A percentile compares a stretch with the other conserved stretches of the same genome.
These are phyloP conservation scores for Dendrolimus houi DNA, from an alignment of 2,888 invertebrate species.

Conservation along the genomic window DNA sequence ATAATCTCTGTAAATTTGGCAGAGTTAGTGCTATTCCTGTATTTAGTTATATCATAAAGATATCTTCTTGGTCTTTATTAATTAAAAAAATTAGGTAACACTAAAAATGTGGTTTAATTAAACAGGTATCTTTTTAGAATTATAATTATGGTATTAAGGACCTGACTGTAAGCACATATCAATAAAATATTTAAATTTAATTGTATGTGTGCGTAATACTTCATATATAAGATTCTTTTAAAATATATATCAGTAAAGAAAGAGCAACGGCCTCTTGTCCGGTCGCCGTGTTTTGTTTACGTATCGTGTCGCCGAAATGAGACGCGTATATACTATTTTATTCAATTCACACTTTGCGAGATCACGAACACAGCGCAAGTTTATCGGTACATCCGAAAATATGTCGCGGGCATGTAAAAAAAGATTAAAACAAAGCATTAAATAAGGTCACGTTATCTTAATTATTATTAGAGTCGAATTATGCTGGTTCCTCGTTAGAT, in stretches of 20 bases:
- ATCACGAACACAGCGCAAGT: conserved; percentile 7
- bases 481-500: conserved; percentile 45
- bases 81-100: too few species aligned
- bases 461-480: conserved; percentile 27
- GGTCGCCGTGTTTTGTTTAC: conserved; percentile 54
- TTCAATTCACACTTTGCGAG: conserved; percentile 18
- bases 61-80: too few species aligned
- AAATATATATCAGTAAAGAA: conserved; percentile 31
- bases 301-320: conserved; percentile 43
- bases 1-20: too few species aligned
- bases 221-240: conserved; percentile 7
- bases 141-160: too few species aligned
- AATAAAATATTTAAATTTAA: neutral
- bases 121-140: too few species aligned
- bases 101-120: too few species aligned
- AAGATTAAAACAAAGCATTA: conserved; percentile 14
- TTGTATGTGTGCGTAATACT: neutral
- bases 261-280: conserved; percentile 61
- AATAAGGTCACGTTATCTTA: conserved; percentile 31
- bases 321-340: conserved; percentile 19
- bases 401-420: conserved; percentile 3
- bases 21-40: too few species aligned
- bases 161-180: neutral
- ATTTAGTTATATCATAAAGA: too few species aligned
- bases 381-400: conserved; percentile 7